Base-by-base conservation (phyloP, 1,140 invertebrate genomes). In the Drosophila rufa region DNA sequence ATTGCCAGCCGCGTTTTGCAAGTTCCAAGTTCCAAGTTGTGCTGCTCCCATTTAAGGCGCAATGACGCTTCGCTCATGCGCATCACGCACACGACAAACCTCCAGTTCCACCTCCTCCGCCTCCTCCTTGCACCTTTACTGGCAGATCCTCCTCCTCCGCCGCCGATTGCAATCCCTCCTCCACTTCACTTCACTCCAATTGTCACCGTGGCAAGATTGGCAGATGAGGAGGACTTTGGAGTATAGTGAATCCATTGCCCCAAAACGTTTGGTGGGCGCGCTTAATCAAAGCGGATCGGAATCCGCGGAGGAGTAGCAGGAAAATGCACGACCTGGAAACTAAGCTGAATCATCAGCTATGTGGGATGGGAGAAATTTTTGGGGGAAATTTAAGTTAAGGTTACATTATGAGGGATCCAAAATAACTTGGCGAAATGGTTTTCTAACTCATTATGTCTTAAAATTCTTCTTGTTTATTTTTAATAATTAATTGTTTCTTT, bases 11-110 rank as follows among this genome's bases (percentile, higher is more conserved):
- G 62, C 45, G 46, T 65, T 22, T 38, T 62, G 61, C 80, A 80
- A 83, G 73, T 58, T 73, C 47, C 67, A 45, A 66, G 71, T 64
- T 70, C 47, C 67, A 45, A 66, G 71, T 64, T 70, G 50, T 51
- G 67, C 61, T 85, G 78, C 75, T 89, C 85, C 85, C 85, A 89
- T 89, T 89, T 89, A 89, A 81, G 85, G 85, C 85, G 85, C 84
- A 90, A 89, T 85, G 81, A 85, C 64, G 85, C 79, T 89, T 67
- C 85, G 82, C 85, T 89, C 85, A 89, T 89, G 85, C 85, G 85
- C 85, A 90, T 84, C 85, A 89, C 85, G 85, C 85, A 87, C 85
- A 85, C 79, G 69, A 73, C 69, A 73, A 71, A 50, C 62, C 58
- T 58, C 40, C 42, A 19, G 40, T n/a, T 48, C 45, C 71, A 17